phyloP scores from a whole-genome alignment of 2,113 vertebrate species.

The Tragelaphus scriptus region DNA sequence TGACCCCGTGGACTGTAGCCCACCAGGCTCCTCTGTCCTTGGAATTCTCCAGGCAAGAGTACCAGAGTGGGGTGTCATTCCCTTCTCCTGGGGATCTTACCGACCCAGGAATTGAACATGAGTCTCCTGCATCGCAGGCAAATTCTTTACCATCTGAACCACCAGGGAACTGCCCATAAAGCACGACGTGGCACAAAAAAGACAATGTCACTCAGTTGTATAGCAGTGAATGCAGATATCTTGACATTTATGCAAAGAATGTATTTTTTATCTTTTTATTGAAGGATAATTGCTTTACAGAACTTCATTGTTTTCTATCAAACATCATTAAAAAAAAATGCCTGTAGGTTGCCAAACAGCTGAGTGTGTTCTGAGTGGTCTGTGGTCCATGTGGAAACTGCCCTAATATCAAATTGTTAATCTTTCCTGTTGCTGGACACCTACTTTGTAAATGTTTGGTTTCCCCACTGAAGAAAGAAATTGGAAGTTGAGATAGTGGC shows the following conservation, averaged over 20 bases:
- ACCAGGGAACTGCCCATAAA: background rate
- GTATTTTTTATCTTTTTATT: background rate
- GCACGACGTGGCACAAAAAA: background rate
- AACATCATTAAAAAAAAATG: background rate
- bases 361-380: rapidly evolving
- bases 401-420: rapidly evolving
- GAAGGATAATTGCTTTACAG: background rate
- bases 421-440: background rate
- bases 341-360: background rate
- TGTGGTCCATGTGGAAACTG: background rate
- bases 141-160: background rate
- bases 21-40: background rate
- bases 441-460: background rate
- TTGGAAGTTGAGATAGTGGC: background rate
- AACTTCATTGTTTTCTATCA: background rate
- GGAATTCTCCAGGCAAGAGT: background rate
- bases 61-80: background rate
- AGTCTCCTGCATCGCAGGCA: background rate
- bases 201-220: background rate
- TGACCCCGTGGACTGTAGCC: background rate
- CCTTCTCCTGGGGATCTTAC: background rate
- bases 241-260: background rate
- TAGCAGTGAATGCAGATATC: background rate
- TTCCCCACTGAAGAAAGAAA: background rate
- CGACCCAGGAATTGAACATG: background rate